A percentile compares a stretch with the other conserved stretches of the same genome.
Evolutionary conservation across 2,113 vertebrate species (phyloP).

Genomic region (Pollachius pollachius): DNA sequence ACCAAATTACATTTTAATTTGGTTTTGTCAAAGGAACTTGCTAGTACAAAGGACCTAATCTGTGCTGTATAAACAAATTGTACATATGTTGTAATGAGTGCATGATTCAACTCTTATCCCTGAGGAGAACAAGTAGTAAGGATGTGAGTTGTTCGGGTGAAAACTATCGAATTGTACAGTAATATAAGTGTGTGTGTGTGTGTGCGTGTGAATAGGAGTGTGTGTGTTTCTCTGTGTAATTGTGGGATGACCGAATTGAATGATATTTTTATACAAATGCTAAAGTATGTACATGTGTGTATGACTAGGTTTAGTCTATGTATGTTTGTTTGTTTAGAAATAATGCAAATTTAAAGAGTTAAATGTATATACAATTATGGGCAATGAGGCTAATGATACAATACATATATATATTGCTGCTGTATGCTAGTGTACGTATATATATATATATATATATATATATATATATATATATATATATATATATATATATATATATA

Average conservation of each 20-base stretch:
- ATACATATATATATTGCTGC: too few species aligned
- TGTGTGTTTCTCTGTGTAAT: slow-evolving; percentile 3
- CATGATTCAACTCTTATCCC: slow-evolving; percentile 29
- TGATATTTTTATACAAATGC: slow-evolving; percentile 71
- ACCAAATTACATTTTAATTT: too few species aligned
- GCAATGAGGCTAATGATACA: slow-evolving; percentile 39
- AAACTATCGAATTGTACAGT: slow-evolving; percentile 39
- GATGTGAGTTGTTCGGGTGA: slow-evolving; percentile 39
- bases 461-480: too few species aligned
- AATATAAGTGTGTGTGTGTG: slow-evolving; percentile 39
- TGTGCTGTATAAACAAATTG: slow-evolving; percentile 30
- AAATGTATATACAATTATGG: slow-evolving; percentile 56
- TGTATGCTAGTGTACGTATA: too few species aligned
- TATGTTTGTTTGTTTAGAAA: slow-evolving; percentile 43
- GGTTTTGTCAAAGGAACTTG: too few species aligned
- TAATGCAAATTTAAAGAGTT: slow-evolving; percentile 32
- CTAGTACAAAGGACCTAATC: too few species aligned
- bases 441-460: slow-evolving; percentile 12
- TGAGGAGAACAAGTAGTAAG: slow-evolving; percentile 47
- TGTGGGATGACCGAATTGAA: slow-evolving; percentile 56
- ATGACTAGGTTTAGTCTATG: slow-evolving; percentile 48
- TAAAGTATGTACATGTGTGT: slow-evolving; percentile 39
- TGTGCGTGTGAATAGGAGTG: slow-evolving; percentile 28
- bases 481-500: background rate
- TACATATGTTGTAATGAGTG: slow-evolving; percentile 37